Base-by-base conservation (phyloP, 2,797 vertebrate species). In the Alosa sapidissima region DNA sequence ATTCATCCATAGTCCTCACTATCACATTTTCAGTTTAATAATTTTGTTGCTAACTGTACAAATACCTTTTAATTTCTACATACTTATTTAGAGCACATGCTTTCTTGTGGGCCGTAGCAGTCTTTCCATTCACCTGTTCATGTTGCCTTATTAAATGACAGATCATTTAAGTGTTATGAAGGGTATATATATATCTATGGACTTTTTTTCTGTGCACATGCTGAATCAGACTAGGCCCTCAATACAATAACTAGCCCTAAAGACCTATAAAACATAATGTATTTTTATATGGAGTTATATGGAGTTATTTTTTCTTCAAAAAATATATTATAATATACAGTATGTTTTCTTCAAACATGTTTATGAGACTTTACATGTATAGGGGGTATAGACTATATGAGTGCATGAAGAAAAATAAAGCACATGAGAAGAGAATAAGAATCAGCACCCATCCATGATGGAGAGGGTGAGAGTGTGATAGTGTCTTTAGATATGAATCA, bases 351-450 rank as follows among this genome's bases (percentile, higher is more conserved):
- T 51, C 49, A 51, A 51, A 51, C 49, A 51, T 51, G 49, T 51
- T 51, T 51, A 10, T 51, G 8, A 10, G 9, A 51, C 49, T 58
- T 13, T 58, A 36, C 2, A 36, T 72, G 65, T 36, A 13, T 72
- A n/a, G n/a, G 62, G 7, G 62, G 9, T 28, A 36, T 72, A 10
- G 2, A 41, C 24, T 21, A 11, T 13, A 11, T 65, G 28, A 33
- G 21, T 68, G 62, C 33, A 5, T 68, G 72, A 19, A 78, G 72
- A 45, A 78, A 21, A 41, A 41, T 36, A 5, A 72, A 36, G 1
- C 65, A 78, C 72, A 47, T 21, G 41, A 78, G 16, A 0, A 78
- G 72, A 78, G 72, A 78, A 78, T 78, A 47, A 78, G 72, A 78
- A 78, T 45, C 72, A 78, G 72, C 41, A 3, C 36, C 16, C 16